A percentile compares a stretch with the other conserved stretches of the same genome.
Evolutionary conservation across 2,113 vertebrate genomes (phyloP).

Genomic region (Cinclus mexicanus): DNA sequence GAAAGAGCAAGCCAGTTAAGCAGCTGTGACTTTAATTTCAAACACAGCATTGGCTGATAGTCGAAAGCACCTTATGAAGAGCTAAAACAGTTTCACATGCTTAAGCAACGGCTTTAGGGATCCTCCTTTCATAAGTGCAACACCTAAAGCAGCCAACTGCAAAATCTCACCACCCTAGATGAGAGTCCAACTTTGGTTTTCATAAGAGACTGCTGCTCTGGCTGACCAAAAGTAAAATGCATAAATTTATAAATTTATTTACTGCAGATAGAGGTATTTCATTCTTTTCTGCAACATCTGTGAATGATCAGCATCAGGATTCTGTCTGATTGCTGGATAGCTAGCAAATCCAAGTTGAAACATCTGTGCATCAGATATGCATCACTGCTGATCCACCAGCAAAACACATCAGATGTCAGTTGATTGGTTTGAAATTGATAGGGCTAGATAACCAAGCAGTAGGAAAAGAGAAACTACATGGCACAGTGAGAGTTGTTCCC

Average conservation of each 20-base stretch:
- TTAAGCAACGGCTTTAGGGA: not conserved
- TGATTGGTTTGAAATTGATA: conserved; percentile 11
- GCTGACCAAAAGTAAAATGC: not conserved
- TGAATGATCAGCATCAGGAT: conserved; percentile 3
- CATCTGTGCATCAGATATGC: conserved; percentile 32
- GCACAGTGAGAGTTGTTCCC: not conserved
- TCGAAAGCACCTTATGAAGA: not conserved
- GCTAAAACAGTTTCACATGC: not conserved
- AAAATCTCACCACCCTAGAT: not conserved
- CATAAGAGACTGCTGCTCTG: not conserved
- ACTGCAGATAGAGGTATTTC: not conserved
- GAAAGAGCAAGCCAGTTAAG: not conserved
- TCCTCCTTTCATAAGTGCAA: not conserved
- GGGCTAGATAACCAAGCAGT: not conserved
- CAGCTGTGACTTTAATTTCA: not conserved
- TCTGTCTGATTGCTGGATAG: conserved; percentile 26
- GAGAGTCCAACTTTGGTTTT: not conserved
- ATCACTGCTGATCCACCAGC: not conserved
- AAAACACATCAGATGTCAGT: not conserved
- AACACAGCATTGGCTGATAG: not conserved
- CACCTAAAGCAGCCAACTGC: not conserved
- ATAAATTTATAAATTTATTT: not conserved
- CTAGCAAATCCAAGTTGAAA: conserved; percentile 45
- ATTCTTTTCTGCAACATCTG: conserved; percentile 16
- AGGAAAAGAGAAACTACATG: not conserved